Evolutionary conservation across 2,888 invertebrate species (phyloP), one percentile per base, ranked within the genome.

Genomic region (Notodonta dromedarius): DNA sequence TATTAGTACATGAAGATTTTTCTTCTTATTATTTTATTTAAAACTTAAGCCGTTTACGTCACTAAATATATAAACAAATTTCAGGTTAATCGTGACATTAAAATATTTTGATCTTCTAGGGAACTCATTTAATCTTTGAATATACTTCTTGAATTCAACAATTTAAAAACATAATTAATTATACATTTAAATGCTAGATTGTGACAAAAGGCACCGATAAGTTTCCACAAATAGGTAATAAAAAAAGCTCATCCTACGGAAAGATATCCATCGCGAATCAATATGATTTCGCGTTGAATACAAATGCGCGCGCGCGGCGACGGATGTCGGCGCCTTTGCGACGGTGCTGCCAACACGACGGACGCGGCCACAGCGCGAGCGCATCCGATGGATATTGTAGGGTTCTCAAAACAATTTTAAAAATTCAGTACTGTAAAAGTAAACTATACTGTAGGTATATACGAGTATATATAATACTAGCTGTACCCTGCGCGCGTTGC

Each of bases 251-350:
- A 74, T 78, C 72, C 67, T 48, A 73, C 63, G 71, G 67, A 72
- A 68, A 81, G 69, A 67, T 75, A 61, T 70, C 68, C 62, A 76
- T 76, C 65, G 73, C 74, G 71, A 66, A 66, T 72, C 70, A 65
- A 76, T 73, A 68, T 63, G 61, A 71, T 72, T 70, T 70, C 65
- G 76, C 68, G 69, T 73, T 72, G 74, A 61, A 79, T 79, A 71
- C 65, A 74, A 73, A 62, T 73, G 51, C 35, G 66, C 62, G 60
- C 67, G 63, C 64, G 69, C 66, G 32, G 59, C 69, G 72, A 72
- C 87, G 93, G 92, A 93, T 88, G 91, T 92, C 91, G 93, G 92
- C 80, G 65, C 78, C 88, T 90, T 90, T 90, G 78, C 46, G 24
- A 72, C 64, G 67, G 63, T 74, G 71, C 68, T 80, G 74, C 83